These are phyloP conservation scores for Mus musculus DNA, from an alignment of 2,113 vertebrate genomes.

Conservation along the genomic window GRCm39 chr3:22361001-22361500, in stretches of 20 bases:
- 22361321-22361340: not conserved
- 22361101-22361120: not conserved
- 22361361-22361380: not conserved
- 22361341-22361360: not conserved
- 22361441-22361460: constrained; percentile 8
- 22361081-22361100: not conserved
- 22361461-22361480: not conserved
- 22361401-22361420: not conserved
- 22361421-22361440: not conserved
- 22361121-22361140: not conserved
- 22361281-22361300: not conserved
- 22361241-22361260: no score
- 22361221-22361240: not conserved
- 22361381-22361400: not conserved
- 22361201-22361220: not conserved
- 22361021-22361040: not conserved
- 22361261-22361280: not conserved
- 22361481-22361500: not conserved
- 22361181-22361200: not conserved
- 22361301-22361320: not conserved
- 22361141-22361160: not conserved
- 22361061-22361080: not conserved
- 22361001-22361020: not conserved
- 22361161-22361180: not conserved
- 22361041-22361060: not conserved